These are phyloP conservation scores for Phrynocephalus versicolor DNA, from an alignment of 2,113 vertebrate species.

Conservation along the genomic window DNA sequence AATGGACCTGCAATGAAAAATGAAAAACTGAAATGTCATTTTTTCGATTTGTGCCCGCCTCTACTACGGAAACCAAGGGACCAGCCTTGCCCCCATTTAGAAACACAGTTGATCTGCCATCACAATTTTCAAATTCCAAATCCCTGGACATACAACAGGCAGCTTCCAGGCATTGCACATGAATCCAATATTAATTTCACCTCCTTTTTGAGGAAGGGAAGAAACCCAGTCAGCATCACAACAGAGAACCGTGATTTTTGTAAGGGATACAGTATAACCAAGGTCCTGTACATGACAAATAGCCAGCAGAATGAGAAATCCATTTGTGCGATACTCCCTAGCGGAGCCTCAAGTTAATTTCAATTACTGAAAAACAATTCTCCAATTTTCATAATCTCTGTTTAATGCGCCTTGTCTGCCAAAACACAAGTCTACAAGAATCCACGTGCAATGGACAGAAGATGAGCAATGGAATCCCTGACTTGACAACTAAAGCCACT, in stretches of 20 bases:
- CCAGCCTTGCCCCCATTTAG: not conserved
- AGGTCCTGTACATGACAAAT: not conserved
- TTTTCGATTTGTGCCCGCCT: too few relatives aligned
- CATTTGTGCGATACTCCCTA: not conserved
- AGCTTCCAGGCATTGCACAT: not conserved
- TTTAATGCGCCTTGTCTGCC: not conserved
- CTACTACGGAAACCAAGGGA: too few relatives aligned
- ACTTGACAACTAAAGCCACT: not conserved
- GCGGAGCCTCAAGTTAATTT: not conserved
- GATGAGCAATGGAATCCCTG: not conserved
- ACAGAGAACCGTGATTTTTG: not conserved
- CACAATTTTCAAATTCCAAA: conserved; percentile 16
- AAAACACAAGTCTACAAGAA: not conserved
- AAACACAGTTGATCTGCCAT: not conserved
- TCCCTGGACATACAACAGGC: not conserved
- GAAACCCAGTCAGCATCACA: not conserved
- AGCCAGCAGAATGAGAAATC: too few relatives aligned
- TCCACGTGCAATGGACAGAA: not conserved
- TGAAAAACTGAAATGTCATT: too few relatives aligned
- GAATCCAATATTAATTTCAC: conserved; percentile 3
- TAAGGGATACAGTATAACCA: not conserved
- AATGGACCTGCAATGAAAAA: too few relatives aligned
- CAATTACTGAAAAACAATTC: not conserved
- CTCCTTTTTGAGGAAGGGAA: not conserved
- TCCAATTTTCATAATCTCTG: not conserved